A percentile compares a stretch with the other conserved stretches of the same genome.
Conservation (phyloP, 1,140 invertebrate species). For the Riptortus pedestris region DNA sequence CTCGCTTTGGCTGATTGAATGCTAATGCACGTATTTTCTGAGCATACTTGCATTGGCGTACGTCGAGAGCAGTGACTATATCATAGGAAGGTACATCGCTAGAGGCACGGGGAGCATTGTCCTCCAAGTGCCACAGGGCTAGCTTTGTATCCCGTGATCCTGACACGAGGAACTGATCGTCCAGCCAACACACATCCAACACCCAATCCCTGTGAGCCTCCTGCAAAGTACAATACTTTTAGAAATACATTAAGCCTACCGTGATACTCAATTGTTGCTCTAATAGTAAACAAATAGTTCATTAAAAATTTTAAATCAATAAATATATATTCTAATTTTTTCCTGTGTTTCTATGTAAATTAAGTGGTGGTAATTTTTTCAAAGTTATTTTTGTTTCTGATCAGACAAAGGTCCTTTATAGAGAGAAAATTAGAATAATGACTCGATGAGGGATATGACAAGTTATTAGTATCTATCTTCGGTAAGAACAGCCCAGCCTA, state of each 20-base stretch:
- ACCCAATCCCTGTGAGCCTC: slow-evolving; percentile 82
- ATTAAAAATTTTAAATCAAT: neutral
- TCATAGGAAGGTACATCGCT: slow-evolving; percentile 30
- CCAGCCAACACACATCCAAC: slow-evolving; percentile 91
- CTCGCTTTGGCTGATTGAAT: slow-evolving; percentile 74
- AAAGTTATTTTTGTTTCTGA: too few species aligned
- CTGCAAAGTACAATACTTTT: slow-evolving; percentile 31
- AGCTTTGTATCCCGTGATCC: slow-evolving; percentile 83
- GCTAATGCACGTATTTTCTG: slow-evolving; percentile 79
- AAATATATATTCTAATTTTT: neutral
- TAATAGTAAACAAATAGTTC: neutral
- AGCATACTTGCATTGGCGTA: slow-evolving; percentile 60
- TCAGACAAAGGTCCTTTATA: too few species aligned
- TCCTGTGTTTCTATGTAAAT: neutral
- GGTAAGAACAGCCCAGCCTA: too few species aligned
- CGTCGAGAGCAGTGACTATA: slow-evolving; percentile 54
- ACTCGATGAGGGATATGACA: too few species aligned
- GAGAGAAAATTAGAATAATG: too few species aligned
- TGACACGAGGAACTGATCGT: slow-evolving; percentile 89
- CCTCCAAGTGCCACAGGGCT: slow-evolving; percentile 59
- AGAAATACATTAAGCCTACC: neutral
- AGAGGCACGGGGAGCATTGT: slow-evolving; percentile 33
- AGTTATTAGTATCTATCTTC: too few species aligned
- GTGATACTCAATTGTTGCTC: neutral
- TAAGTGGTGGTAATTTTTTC: too few species aligned